These are phyloP conservation scores for Pocillopora verrucosa DNA, from an alignment of 64 coral and sea anemone genomes.

Conservation along the genomic window DNA sequence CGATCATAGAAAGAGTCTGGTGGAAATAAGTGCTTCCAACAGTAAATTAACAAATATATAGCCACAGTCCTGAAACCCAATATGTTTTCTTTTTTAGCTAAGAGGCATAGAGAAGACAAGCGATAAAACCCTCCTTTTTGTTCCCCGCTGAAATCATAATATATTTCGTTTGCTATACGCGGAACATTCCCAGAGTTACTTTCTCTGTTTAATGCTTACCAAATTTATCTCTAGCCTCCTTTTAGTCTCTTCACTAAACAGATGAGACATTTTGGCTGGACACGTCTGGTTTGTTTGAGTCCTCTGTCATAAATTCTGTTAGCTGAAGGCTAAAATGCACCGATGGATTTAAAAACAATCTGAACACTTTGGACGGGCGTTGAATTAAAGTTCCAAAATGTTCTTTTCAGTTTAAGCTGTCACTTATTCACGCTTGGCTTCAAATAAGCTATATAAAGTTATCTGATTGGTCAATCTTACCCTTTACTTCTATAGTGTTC, in stretches of 20 bases:
- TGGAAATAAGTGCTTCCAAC: too few relatives aligned
- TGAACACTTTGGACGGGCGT: slow-evolving; percentile 1
- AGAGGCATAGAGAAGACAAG: too few relatives aligned
- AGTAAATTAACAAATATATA: too few relatives aligned
- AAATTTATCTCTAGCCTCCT: slow-evolving; percentile 18
- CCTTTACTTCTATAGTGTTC: background rate
- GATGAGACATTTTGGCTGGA: slow-evolving; percentile 6
- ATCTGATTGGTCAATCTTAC: slow-evolving; percentile 16
- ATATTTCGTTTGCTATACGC: background rate
- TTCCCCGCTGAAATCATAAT: background rate
- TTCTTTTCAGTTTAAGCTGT: slow-evolving; percentile 35
- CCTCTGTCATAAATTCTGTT: background rate
- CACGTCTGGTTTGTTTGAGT: background rate
- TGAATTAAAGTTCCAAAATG: slow-evolving; percentile 36
- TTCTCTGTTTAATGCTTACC: background rate
- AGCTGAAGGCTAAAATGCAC: background rate
- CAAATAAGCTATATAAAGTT: background rate
- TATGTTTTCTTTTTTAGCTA: background rate
- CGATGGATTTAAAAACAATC: background rate
- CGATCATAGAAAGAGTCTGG: too few relatives aligned
- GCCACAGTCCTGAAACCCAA: background rate
- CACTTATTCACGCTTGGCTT: slow-evolving; percentile 48
- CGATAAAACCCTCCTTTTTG: background rate
- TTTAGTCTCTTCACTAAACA: slow-evolving; percentile 43
- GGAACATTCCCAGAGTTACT: background rate